These are phyloP conservation scores for Agonopterix heracliana DNA, from an alignment of 2,888 invertebrate species.

Conservation along the genomic window DNA sequence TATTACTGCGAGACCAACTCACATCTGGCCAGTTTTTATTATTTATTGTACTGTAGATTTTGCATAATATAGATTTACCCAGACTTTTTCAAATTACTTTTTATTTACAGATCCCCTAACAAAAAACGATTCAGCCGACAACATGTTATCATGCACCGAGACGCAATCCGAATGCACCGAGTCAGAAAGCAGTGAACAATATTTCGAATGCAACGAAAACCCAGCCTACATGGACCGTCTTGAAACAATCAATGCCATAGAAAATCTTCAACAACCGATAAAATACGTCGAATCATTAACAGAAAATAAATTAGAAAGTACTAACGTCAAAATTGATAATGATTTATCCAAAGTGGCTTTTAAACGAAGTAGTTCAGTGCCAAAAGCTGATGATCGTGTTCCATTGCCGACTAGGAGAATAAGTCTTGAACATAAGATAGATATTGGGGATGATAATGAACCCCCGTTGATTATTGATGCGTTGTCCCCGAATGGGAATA, in stretches of 20 bases:
- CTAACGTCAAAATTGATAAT: slow-evolving; percentile 51
- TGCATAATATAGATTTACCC: no score
- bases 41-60: no score
- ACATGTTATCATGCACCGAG: slow-evolving; percentile 69
- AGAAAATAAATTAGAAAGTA: slow-evolving; percentile 30
- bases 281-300: slow-evolving; percentile 46
- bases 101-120: slow-evolving; percentile 50
- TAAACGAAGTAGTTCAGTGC: slow-evolving; percentile 62
- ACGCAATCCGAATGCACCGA: slow-evolving; percentile 72
- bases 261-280: slow-evolving; percentile 40
- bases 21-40: no score
- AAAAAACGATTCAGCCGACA: slow-evolving; percentile 69
- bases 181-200: slow-evolving; percentile 72
- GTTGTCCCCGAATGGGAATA: slow-evolving; percentile 58
- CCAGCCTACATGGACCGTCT: slow-evolving; percentile 48
- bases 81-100: not conserved
- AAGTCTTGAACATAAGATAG: slow-evolving; percentile 69
- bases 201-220: slow-evolving; percentile 64
- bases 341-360: slow-evolving; percentile 62
- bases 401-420: slow-evolving; percentile 52
- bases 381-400: slow-evolving; percentile 56
- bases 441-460: slow-evolving; percentile 68
- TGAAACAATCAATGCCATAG: slow-evolving; percentile 40
- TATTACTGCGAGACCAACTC: no score
- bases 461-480: slow-evolving; percentile 68